These are phyloP conservation scores for Myzus persicae DNA, from an alignment of 1,140 invertebrate genomes.

Conservation along the genomic window DNA sequence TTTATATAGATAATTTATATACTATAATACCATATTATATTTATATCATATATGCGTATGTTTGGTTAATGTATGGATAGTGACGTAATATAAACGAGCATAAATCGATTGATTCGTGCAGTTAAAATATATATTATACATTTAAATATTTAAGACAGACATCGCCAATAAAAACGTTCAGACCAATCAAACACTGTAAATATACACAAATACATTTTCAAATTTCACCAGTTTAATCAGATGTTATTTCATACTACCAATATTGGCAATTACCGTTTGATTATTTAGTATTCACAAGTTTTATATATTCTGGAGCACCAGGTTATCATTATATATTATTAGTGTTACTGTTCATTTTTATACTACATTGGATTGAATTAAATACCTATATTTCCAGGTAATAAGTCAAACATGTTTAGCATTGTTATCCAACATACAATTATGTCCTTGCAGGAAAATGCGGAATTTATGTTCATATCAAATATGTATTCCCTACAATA, in stretches of 20 bases:
- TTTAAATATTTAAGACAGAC: background rate
- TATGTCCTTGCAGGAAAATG: conserved; percentile 26
- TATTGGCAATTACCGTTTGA: background rate
- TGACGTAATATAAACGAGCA: too few species aligned
- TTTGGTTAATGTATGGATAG: background rate
- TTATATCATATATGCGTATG: background rate
- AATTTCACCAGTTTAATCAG: background rate
- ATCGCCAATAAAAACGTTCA: background rate
- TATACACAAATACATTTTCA: background rate
- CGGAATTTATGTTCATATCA: conserved; percentile 29
- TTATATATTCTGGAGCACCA: background rate
- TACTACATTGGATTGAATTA: background rate
- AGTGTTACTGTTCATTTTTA: background rate
- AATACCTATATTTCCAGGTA: background rate
- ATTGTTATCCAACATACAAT: background rate
- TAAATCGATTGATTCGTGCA: background rate
- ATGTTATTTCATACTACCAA: background rate
- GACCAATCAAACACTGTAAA: background rate
- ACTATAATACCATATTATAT: too few species aligned
- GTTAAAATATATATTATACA: background rate
- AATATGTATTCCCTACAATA: background rate
- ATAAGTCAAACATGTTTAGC: background rate
- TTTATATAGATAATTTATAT: too few species aligned
- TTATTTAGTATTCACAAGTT: background rate
- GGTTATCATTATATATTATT: background rate